phyloP scores from a whole-genome alignment of 2,113 vertebrate genomes.

The Panthera tigris region DNA sequence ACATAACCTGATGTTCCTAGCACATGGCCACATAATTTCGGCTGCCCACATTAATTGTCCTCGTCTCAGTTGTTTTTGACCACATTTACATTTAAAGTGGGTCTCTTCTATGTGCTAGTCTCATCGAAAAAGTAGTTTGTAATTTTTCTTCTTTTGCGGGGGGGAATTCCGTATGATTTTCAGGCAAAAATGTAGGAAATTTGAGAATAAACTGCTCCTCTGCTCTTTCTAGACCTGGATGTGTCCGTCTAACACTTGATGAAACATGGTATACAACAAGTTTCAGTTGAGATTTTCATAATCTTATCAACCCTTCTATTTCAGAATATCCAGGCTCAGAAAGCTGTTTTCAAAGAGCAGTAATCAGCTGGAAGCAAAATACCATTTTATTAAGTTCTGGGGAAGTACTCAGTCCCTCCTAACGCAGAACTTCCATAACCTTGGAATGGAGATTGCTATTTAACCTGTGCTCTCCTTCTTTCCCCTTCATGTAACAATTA shows the following conservation, averaged over 20 bases:
- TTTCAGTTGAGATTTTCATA: neutral
- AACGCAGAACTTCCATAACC: neutral
- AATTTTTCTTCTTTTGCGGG: neutral
- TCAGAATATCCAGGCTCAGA: neutral
- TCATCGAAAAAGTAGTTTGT: neutral
- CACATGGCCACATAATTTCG: neutral
- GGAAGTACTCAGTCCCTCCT: neutral
- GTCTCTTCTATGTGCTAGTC: neutral
- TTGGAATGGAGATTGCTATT: neutral
- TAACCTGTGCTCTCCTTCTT: neutral
- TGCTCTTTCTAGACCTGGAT: neutral
- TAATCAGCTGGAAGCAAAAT: neutral
- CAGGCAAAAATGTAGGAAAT: neutral
- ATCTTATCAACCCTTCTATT: neutral
- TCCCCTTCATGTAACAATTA: neutral
- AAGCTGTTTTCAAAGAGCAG: constrained; percentile 22
- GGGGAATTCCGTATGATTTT: neutral
- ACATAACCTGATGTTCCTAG: neutral
- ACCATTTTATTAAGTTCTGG: neutral
- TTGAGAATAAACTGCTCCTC: neutral
- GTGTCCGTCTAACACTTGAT: neutral
- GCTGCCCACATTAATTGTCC: neutral
- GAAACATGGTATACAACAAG: neutral
- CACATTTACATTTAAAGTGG: neutral
- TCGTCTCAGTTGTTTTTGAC: neutral